Conservation (phyloP, 2,113 vertebrate genomes). For the Sus scrofa region T2T-Sscrofa CM000818.6:9349001-9349500, state of each 20-base stretch:
- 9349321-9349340: neutral
- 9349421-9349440: neutral
- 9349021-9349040: constrained; percentile 22
- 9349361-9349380: neutral
- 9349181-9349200: neutral
- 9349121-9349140: neutral
- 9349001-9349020: constrained; percentile 41
- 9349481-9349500: neutral
- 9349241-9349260: neutral
- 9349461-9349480: neutral
- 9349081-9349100: constrained; percentile 33
- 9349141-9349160: neutral
- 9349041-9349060: neutral
- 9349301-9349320: neutral
- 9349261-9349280: neutral
- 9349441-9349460: neutral
- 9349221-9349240: neutral
- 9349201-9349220: neutral
- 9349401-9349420: neutral
- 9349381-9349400: neutral
- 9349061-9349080: constrained; percentile 26
- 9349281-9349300: neutral
- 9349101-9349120: neutral
- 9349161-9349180: neutral
- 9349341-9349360: neutral